These are phyloP conservation scores for Hyperoplus lanceolatus DNA, from an alignment of 2,797 vertebrate species.

Conservation along the genomic window DNA sequence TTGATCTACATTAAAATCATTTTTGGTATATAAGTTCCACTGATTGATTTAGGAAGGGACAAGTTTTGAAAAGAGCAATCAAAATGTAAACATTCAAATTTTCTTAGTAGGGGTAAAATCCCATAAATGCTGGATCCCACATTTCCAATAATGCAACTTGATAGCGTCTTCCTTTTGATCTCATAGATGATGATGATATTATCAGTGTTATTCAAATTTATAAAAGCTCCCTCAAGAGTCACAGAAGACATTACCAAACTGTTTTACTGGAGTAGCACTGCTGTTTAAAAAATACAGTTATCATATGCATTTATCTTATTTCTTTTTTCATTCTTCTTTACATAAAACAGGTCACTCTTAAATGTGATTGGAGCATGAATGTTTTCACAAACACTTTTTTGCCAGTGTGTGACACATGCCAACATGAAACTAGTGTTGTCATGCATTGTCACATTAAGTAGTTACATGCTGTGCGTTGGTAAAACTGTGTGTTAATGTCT, in stretches of 20 bases:
- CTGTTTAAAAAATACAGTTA: too few species aligned
- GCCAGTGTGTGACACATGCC: neutral
- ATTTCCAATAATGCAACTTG: neutral
- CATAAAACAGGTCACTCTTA: neutral
- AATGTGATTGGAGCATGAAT: neutral
- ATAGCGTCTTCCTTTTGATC: neutral
- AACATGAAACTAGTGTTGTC: neutral
- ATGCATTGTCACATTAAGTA: neutral
- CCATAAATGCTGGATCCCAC: neutral
- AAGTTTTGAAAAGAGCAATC: too few species aligned
- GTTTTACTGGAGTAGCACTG: too few species aligned
- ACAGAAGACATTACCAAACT: too few species aligned
- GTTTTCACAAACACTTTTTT: neutral
- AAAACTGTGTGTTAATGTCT: neutral
- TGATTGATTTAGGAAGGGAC: too few species aligned
- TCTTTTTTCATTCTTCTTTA: neutral
- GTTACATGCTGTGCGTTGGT: neutral
- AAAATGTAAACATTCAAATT: neutral
- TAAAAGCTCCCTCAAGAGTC: neutral
- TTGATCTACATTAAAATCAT: neutral
- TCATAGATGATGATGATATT: neutral
- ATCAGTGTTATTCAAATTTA: neutral
- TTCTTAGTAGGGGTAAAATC: neutral
- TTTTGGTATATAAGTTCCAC: too few species aligned
- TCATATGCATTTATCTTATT: neutral